Evolutionary conservation across 2,888 invertebrate genomes (phyloP).

Genomic region (Drosophila anceps): DNA sequence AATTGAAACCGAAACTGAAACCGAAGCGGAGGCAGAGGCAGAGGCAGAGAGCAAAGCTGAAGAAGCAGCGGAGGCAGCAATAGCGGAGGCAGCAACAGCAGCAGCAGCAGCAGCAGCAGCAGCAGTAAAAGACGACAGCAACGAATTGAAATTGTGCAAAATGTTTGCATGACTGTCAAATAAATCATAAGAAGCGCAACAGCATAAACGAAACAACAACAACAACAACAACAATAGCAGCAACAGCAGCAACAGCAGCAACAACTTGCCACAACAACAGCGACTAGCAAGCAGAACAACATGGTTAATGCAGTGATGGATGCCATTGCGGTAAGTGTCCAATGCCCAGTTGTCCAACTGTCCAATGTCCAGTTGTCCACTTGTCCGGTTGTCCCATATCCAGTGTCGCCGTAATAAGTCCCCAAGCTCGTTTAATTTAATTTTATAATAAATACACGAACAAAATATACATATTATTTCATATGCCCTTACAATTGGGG

Average conservation of each 20-base stretch:
- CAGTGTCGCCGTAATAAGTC: slow-evolving; percentile 22
- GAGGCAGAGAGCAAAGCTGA: slow-evolving; percentile 21
- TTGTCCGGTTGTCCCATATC: slow-evolving; percentile 30
- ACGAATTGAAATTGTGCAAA: slow-evolving; percentile 66
- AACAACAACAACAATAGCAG: slow-evolving; percentile 34
- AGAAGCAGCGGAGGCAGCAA: slow-evolving; percentile 1
- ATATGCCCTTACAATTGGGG: neutral
- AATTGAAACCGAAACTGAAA: slow-evolving; percentile 34
- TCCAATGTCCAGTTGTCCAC: slow-evolving; percentile 31
- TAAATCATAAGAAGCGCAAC: slow-evolving; percentile 64
- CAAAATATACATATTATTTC: slow-evolving; percentile 22
- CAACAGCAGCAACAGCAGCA: slow-evolving; percentile 24
- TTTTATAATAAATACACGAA: slow-evolving; percentile 58
- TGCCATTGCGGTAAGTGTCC: slow-evolving; percentile 85
- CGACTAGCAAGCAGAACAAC: slow-evolving; percentile 50
- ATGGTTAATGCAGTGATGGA: slow-evolving; percentile 86
- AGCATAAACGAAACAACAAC: slow-evolving; percentile 26
- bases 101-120: slow-evolving; percentile 11
- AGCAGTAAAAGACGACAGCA: slow-evolving; percentile 33
- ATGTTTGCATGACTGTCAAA: slow-evolving; percentile 66
- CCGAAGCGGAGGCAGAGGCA: slow-evolving; percentile 19
- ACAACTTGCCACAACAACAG: slow-evolving; percentile 18
- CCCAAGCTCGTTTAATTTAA: slow-evolving; percentile 63
- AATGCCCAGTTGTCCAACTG: slow-evolving; percentile 1
- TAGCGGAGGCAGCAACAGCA: slow-evolving; percentile 5